These are phyloP conservation scores for Heliocidaris erythrogramma DNA, from an alignment of 35 echinoderm and acorn worm species.

Conservation along the genomic window DNA sequence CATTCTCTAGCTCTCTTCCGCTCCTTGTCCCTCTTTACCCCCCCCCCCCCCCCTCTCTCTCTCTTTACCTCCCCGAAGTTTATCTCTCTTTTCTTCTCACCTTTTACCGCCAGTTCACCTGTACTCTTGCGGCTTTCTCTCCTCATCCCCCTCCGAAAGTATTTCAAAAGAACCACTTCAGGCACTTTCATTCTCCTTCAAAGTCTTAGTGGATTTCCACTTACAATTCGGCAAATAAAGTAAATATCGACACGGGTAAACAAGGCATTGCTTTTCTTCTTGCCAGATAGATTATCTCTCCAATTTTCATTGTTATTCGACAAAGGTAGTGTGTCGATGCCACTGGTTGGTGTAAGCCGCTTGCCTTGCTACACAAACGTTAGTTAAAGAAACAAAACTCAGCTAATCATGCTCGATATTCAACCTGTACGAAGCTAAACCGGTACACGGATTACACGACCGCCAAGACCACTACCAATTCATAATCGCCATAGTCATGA, in stretches of 20 bases:
- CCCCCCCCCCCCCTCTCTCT: neutral
- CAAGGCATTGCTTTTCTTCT: neutral
- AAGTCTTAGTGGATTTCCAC: conserved; percentile 35
- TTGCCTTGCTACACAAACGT: neutral
- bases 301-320: neutral
- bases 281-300: neutral
- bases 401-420: neutral
- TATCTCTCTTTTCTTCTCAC: neutral
- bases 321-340: neutral
- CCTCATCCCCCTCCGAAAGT: neutral
- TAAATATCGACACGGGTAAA: conserved; percentile 3
- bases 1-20: neutral
- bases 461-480: neutral
- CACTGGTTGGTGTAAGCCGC: neutral
- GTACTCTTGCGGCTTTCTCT: neutral
- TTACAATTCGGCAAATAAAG: neutral
- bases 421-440: too few relatives aligned
- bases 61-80: neutral
- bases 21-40: neutral
- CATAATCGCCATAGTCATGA: neutral
- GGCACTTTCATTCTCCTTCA: neutral
- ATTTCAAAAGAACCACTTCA: conserved; percentile 15
- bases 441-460: neutral
- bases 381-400: neutral
- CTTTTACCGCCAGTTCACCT: neutral